These are phyloP conservation scores for Mormyrus hasselquistii DNA, from an alignment of 2,797 vertebrate species.

Conservation along the genomic window DNA sequence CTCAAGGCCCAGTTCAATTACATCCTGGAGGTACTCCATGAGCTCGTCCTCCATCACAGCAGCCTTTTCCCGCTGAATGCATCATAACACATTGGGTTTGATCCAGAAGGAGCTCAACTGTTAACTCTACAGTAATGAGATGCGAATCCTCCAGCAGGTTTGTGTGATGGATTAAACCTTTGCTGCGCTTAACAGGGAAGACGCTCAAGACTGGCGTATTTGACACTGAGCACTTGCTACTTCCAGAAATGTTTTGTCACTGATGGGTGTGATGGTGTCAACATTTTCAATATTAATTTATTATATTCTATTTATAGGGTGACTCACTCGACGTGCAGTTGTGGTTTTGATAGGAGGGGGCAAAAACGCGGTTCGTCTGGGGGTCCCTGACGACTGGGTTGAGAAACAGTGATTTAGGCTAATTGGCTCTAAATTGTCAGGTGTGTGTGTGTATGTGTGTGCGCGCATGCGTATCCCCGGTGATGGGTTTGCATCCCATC, in stretches of 20 bases:
- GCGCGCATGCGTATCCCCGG: not conserved
- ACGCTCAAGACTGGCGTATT: not conserved
- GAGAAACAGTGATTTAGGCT: not conserved
- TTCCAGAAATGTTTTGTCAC: slow-evolving; percentile 3
- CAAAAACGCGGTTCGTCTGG: not conserved
- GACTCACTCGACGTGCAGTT: not conserved
- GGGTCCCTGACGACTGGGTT: not conserved
- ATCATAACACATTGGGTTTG: not conserved
- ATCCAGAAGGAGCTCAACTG: not conserved
- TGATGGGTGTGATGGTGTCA: not conserved
- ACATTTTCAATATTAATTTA: not conserved
- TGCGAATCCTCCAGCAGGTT: not conserved
- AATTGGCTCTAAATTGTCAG: not conserved
- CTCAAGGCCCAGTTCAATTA: slow-evolving; percentile 88
- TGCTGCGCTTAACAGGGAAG: not conserved
- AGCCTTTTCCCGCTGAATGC: not conserved
- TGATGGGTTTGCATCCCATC: not conserved
- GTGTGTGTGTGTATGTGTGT: not conserved
- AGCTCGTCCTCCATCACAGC: not conserved
- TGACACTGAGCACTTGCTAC: not conserved
- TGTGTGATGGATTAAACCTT: not conserved
- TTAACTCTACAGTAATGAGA: not conserved
- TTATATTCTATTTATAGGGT: not conserved
- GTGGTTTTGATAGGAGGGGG: not conserved
- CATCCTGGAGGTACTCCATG: slow-evolving; percentile 71